phyloP scores from a whole-genome alignment of 2,888 invertebrate species.

The Heliothis peltigera region DNA sequence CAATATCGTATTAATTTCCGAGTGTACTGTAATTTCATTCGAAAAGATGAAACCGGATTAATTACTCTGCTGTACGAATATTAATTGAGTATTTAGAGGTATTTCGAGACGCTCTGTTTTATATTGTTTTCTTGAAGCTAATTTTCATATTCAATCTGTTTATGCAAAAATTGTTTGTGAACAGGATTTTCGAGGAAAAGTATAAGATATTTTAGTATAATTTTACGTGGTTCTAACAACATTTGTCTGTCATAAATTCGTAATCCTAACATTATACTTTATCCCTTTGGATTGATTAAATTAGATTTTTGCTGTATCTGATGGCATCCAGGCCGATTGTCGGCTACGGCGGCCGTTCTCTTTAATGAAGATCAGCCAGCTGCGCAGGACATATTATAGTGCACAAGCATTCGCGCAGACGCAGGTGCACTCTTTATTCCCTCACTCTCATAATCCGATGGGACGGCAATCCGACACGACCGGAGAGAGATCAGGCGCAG shows the following conservation, averaged over 20 bases:
- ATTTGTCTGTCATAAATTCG: background rate
- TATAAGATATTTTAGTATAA: background rate
- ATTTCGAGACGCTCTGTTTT: constrained; percentile 9
- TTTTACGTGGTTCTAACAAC: background rate
- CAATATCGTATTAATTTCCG: constrained; percentile 29
- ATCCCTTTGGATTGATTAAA: no score
- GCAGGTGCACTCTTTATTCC: no score
- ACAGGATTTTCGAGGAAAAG: constrained; percentile 9
- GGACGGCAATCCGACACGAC: no score
- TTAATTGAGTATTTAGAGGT: constrained; percentile 29
- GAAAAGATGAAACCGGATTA: constrained; percentile 42
- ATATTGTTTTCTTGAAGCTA: constrained; percentile 2
- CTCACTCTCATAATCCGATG: no score
- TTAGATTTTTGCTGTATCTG: no score
- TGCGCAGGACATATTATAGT: no score
- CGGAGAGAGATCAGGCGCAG: no score
- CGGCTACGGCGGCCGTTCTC: no score
- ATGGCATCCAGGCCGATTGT: no score
- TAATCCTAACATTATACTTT: no score
- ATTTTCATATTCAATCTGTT: constrained; percentile 28
- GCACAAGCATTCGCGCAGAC: no score
- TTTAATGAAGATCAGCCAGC: no score
- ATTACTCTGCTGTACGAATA: constrained; percentile 30
- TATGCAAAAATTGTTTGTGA: constrained; percentile 7
- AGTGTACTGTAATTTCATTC: constrained; percentile 36